Base-by-base conservation (phyloP, 2,888 invertebrate genomes). In the Phengaris arion region DNA sequence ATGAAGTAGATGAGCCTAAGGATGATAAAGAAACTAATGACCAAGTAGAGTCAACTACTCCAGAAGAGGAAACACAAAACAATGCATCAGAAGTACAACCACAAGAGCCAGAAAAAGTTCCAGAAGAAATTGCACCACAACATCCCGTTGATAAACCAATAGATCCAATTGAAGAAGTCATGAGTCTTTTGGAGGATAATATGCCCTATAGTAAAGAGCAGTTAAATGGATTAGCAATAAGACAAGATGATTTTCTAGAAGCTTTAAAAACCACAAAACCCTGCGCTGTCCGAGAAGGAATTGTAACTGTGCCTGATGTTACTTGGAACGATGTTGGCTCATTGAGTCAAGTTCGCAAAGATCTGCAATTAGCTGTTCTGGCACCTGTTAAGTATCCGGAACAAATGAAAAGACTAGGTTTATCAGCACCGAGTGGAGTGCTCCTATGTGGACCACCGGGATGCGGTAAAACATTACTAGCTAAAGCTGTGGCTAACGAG, bases 401-500 rank as follows among this genome's bases (percentile, higher is more conserved):
- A 79, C 96, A 96, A 81, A 96, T 98, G 83, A 95, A 95, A 76
- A 94, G 95, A 72, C 94, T 99, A 74, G 98, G 98, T 0, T 89
- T 99, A 75, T 94, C 94, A 64, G 94, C 96, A 8, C 97, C 99
- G 0, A 97, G 98, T 75, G 99, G 99, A 57, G 96, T 99, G 5
- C 89, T 99, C 77, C 94, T 99, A 2, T 99, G 98, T 87, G 99
- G 99, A 0, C 99, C 99, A 7, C 99, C 99, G 6, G 99, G 99
- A 75, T 98, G 98, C 86, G 98, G 98, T 74, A 99, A 99, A 94
- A 99, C 99, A 0, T 94, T 99, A 51, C 90, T 99, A 74, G 99
- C 99, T 2, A 99, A 99, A 94, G 99, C 99, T 46, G 96, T 99
- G 59, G 99, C 99, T 0, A 99, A 99, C 91, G 99, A 99, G 91